Evolutionary conservation across 2,797 vertebrate species (phyloP).

Genomic region (Micromesistius poutassou): DNA sequence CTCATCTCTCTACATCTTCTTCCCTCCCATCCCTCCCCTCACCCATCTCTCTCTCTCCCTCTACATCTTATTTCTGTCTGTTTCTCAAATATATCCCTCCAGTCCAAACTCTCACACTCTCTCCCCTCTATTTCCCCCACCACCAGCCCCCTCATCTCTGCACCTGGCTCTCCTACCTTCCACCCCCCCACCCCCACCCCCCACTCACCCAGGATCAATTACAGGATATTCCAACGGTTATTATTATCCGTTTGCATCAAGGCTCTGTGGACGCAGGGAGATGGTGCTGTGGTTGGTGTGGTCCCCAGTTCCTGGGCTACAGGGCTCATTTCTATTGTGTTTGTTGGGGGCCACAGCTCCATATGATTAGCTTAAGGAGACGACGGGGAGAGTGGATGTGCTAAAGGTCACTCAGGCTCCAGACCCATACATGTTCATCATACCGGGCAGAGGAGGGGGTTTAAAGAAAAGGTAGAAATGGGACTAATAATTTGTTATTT

Average conservation of each 20-base stretch:
- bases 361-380: not conserved
- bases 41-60: conserved; percentile 2
- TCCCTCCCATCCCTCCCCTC: not conserved
- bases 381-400: not conserved
- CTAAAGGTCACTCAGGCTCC: not conserved
- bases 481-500: not conserved
- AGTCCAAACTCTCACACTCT: no score
- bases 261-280: not conserved
- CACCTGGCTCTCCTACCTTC: conserved; percentile 19
- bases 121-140: no score
- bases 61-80: not conserved
- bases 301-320: not conserved
- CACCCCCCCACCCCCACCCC: conserved; percentile 41
- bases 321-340: not conserved
- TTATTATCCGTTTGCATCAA: conserved; percentile 60
- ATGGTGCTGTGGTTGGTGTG: not conserved
- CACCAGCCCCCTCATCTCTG: conserved; percentile 26
- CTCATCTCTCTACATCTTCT: no score
- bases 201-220: conserved; percentile 26
- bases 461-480: not conserved
- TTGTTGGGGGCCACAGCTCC: no score
- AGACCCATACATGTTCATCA: not conserved
- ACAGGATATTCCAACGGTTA: conserved; percentile 37
- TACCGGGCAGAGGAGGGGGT: not conserved
- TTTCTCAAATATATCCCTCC: no score